Percentiles rank a stretch among this genome's conserved stretches.
phyloP scores from a whole-genome alignment of 2,888 invertebrate genomes.

The Neoascia interrupta region DNA sequence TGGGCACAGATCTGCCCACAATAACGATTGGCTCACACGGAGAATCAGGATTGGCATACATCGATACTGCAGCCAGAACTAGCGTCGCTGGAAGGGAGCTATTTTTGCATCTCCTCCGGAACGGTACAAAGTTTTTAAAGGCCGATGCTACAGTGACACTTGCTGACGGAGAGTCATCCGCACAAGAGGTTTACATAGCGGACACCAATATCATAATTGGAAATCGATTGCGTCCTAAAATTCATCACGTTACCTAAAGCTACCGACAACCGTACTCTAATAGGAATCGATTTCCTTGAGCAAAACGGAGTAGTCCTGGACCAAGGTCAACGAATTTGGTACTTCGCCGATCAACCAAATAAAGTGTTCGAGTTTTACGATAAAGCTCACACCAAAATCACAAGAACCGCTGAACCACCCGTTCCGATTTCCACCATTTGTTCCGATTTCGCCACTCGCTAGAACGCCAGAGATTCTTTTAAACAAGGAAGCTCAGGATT shows the following conservation, averaged over 20 bases:
- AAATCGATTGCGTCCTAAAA: conserved; percentile 13
- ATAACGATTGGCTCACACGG: conserved; percentile 22
- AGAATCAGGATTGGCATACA: conserved; percentile 26
- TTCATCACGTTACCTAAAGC: conserved; percentile 18
- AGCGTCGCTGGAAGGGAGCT: conserved; percentile 30
- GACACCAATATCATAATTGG: conserved; percentile 25
- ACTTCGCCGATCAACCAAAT: conserved; percentile 1
- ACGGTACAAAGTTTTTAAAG: conserved; percentile 7
- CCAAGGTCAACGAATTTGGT: conserved; percentile 10
- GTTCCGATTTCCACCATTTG: too few species aligned
- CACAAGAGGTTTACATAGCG: not conserved
- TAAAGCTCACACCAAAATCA: not conserved
- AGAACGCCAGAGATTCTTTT: too few species aligned
- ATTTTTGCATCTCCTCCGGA: not conserved
- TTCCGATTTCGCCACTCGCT: too few species aligned
- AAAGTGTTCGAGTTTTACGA: conserved; percentile 8
- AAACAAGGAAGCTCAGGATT: too few species aligned
- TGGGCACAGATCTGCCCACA: conserved; percentile 17
- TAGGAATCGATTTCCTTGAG: conserved; percentile 38
- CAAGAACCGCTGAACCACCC: too few species aligned
- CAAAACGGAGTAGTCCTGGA: conserved; percentile 11
- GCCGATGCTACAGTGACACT: conserved; percentile 1
- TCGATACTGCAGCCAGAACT: conserved; percentile 37
- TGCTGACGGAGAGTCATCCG: not conserved
- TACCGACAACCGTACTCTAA: conserved; percentile 23